Evolutionary conservation across 1,140 invertebrate genomes (phyloP).

Genomic region (Micrasema longulum): DNA sequence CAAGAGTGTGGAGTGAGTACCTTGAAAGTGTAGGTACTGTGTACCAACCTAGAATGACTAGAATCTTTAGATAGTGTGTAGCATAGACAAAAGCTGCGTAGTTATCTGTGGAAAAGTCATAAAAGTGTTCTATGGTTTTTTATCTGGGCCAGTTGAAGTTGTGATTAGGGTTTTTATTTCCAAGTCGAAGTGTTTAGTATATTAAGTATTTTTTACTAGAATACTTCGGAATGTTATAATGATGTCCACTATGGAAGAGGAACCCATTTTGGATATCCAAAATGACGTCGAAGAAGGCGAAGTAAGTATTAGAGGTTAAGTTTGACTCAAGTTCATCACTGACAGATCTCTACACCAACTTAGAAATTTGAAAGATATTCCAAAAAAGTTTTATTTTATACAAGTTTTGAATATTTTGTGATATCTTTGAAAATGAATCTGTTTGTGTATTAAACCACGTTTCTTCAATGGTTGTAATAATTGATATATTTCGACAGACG

Average conservation of each 20-base stretch:
- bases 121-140: too few species aligned
- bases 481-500: slow-evolving; percentile 14
- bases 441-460: neutral
- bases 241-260: slow-evolving; percentile 46
- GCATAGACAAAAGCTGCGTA: too few species aligned
- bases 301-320: slow-evolving; percentile 47
- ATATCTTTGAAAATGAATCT: neutral
- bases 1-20: too few species aligned
- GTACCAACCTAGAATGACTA: too few species aligned
- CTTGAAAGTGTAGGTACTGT: too few species aligned
- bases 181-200: neutral
- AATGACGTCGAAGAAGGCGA: slow-evolving; percentile 41
- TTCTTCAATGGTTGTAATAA: neutral
- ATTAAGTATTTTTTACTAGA: neutral
- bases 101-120: too few species aligned
- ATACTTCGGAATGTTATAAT: slow-evolving; percentile 18
- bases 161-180: too few species aligned
- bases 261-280: slow-evolving; percentile 33
- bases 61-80: too few species aligned
- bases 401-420: neutral
- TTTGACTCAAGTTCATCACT: slow-evolving; percentile 20
- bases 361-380: neutral
- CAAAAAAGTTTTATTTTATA: slow-evolving; percentile 4
- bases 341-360: slow-evolving; percentile 19
- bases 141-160: too few species aligned